These are phyloP conservation scores for Accipiter virgatus DNA, from an alignment of 2,113 vertebrate species.

Conservation along the genomic window DNA sequence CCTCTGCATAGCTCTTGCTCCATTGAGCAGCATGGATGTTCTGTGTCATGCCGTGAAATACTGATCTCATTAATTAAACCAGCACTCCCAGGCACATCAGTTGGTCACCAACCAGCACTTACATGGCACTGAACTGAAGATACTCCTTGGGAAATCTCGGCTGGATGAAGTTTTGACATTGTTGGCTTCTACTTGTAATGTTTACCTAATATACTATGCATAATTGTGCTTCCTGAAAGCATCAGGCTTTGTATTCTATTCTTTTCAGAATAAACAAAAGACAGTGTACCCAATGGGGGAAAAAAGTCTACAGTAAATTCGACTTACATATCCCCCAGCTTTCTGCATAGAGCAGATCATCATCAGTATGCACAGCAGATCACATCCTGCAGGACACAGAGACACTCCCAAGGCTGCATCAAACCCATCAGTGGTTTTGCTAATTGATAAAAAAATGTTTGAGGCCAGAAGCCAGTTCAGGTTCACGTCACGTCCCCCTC, in stretches of 20 bases:
- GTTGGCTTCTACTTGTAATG: background rate
- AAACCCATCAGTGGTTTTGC: background rate
- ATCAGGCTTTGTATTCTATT: background rate
- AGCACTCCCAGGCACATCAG: background rate
- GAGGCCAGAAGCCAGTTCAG: background rate
- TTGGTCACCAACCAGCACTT: background rate
- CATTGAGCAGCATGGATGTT: background rate
- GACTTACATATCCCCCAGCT: background rate
- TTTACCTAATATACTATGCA: background rate
- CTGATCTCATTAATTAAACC: background rate
- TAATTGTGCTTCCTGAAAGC: background rate
- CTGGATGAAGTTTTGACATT: background rate
- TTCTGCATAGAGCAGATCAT: background rate
- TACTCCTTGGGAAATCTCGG: background rate
- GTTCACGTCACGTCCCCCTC: background rate
- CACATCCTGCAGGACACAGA: background rate
- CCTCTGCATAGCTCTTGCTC: background rate
- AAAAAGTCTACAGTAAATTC: background rate
- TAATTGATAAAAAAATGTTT: slow-evolving; percentile 18
- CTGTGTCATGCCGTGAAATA: background rate
- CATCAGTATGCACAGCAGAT: background rate
- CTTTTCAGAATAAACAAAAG: background rate
- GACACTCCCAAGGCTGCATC: background rate
- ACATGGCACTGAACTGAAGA: background rate
- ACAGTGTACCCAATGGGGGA: background rate